phyloP scores from a whole-genome alignment of 1,140 invertebrate genomes.

The Drosophila kikkawai region DNA sequence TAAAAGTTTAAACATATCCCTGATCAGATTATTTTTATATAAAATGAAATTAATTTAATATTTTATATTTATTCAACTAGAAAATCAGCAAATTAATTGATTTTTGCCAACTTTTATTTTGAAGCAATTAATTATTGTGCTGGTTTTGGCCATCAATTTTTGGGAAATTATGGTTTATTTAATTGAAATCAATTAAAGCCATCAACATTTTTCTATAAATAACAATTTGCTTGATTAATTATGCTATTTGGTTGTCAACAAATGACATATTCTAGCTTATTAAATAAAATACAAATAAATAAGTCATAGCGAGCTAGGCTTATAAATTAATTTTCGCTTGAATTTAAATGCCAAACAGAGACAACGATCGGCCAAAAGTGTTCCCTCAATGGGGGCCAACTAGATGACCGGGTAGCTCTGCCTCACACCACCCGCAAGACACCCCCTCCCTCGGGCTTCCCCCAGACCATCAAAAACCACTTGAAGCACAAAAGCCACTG shows the following conservation, averaged over 20 bases:
- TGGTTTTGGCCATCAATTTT: neutral
- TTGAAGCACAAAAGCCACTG: slow-evolving; percentile 80
- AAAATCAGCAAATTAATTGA: neutral
- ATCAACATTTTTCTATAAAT: neutral
- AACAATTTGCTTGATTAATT: neutral
- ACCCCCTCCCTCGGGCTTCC: slow-evolving; percentile 6
- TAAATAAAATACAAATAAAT: neutral
- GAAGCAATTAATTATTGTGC: neutral
- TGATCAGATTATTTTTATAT: too few relatives aligned
- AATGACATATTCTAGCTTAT: neutral
- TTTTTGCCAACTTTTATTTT: neutral
- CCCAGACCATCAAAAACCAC: slow-evolving; percentile 53
- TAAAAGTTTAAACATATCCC: neutral
- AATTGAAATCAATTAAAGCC: slow-evolving; percentile 2
- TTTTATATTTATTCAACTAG: neutral
- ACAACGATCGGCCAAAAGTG: slow-evolving; percentile 45
- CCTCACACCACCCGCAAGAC: neutral
- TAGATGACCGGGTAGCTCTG: slow-evolving; percentile 31
- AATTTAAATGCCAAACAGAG: slow-evolving; percentile 1
- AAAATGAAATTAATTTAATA: too few relatives aligned
- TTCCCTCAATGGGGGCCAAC: slow-evolving; percentile 20
- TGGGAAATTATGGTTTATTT: neutral
- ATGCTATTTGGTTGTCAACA: neutral
- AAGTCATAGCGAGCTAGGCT: neutral
- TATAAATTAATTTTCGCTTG: neutral